Conservation (phyloP, 1,140 invertebrate genomes). For the Cataglyphis hispanica region DNA sequence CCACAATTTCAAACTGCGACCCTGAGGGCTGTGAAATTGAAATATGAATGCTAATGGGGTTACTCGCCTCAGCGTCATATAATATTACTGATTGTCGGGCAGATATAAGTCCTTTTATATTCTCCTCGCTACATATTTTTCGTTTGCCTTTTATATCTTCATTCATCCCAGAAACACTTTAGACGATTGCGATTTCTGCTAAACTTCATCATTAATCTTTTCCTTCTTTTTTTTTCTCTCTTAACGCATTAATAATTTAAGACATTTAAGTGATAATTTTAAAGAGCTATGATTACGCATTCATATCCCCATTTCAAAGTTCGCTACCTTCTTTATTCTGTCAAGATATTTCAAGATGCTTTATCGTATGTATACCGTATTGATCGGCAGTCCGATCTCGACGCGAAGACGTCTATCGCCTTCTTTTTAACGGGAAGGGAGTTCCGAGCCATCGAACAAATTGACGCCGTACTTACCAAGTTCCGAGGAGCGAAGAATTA, state of each 20-base stretch:
- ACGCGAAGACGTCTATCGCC: constrained; percentile 53
- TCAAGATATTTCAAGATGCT: constrained; percentile 43
- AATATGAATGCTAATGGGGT: constrained; percentile 82
- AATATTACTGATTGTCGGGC: constrained; percentile 74
- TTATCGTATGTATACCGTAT: constrained; percentile 40
- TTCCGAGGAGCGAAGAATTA: constrained; percentile 64
- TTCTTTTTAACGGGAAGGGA: constrained; percentile 64
- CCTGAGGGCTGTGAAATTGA: constrained; percentile 80
- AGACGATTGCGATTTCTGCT: not conserved
- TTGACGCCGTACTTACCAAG: constrained; percentile 61
- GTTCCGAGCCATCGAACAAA: constrained; percentile 62
- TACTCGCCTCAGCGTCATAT: constrained; percentile 72
- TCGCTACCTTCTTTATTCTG: not conserved
- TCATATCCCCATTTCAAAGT: not conserved
- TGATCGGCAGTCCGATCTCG: constrained; percentile 54
- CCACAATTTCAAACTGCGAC: constrained; percentile 64
- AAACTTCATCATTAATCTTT: not conserved
- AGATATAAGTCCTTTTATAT: constrained; percentile 54
- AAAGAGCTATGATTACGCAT: not conserved
- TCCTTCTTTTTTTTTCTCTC: not conserved
- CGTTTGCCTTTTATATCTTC: not conserved
- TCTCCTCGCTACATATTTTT: constrained; percentile 7
- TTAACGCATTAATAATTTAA: not conserved
- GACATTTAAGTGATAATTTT: constrained; percentile 17
- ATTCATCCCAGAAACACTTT: not conserved